Evolutionary conservation across 2,113 vertebrate genomes (phyloP).

Genomic region (Galbula dea): DNA sequence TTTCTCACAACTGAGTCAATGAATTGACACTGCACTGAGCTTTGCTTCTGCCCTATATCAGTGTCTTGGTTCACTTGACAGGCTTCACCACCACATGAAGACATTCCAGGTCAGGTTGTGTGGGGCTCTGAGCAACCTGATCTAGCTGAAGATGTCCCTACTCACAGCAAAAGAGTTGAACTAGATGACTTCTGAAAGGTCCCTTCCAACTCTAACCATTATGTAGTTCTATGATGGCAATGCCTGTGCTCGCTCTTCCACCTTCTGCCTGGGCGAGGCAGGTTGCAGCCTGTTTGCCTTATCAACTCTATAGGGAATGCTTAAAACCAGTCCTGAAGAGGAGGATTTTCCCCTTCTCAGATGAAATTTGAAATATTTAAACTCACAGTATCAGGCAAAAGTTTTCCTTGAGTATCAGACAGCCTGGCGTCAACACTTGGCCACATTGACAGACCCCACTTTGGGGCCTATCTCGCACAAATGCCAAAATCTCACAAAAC

Average conservation of each 20-base stretch:
- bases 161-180: no score
- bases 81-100: background rate
- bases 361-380: background rate
- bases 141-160: no score
- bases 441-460: accelerated
- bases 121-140: no score
- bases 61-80: background rate
- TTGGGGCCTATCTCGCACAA: background rate
- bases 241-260: background rate
- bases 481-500: background rate
- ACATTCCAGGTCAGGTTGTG: no score
- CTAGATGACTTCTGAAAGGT: no score
- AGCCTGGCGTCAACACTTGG: accelerated
- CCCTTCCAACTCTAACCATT: no score
- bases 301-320: background rate
- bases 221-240: background rate
- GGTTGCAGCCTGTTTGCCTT: background rate
- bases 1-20: background rate
- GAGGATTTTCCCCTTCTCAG: background rate
- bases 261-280: background rate
- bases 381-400: background rate
- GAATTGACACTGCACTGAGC: background rate
- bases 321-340: background rate
- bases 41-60: background rate
- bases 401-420: background rate